These are phyloP conservation scores for Drosophila cracens DNA, from an alignment of 2,888 invertebrate genomes.

Conservation along the genomic window DNA sequence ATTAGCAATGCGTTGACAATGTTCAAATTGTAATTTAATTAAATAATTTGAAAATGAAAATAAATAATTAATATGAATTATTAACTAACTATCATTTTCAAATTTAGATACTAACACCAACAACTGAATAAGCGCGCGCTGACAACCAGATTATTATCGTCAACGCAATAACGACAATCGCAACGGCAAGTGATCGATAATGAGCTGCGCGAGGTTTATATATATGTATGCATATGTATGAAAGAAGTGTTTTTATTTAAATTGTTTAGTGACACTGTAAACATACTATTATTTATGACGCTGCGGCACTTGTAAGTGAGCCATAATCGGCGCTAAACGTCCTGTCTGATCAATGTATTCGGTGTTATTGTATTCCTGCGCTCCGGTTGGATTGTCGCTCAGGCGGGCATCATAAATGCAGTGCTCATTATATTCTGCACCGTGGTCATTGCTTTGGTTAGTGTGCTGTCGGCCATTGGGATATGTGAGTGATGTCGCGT, in stretches of 20 bases:
- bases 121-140: conserved; percentile 12
- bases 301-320: conserved; percentile 30
- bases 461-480: conserved; percentile 97
- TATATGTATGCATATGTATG: conserved; percentile 43
- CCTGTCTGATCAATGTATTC: conserved; percentile 98
- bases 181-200: conserved; percentile 63
- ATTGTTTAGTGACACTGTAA: conserved; percentile 12
- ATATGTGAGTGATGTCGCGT: conserved; percentile 97
- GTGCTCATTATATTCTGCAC: conserved; percentile 92
- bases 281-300: conserved; percentile 35
- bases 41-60: not conserved
- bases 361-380: conserved; percentile 99
- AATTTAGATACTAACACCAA: no score
- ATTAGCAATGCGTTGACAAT: conserved; percentile 13
- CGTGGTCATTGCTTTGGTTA: conserved; percentile 95
- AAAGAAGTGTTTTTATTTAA: conserved; percentile 65
- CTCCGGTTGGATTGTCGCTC: conserved; percentile 98
- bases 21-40: not conserved
- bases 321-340: conserved; percentile 21
- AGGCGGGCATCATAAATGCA: conserved; percentile 93
- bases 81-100: not conserved
- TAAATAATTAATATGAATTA: not conserved
- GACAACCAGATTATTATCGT: conserved; percentile 22
- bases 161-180: conserved; percentile 12
- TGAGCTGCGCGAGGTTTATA: conserved; percentile 50